Evolutionary conservation across 1,140 invertebrate species (phyloP).

Genomic region (roundworm (Caenorhabditis elegans)): WBcel235 BX284604.4:12550501-12551000

Average conservation of each 20-base stretch:
- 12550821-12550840: too few relatives aligned
- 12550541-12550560: constrained; percentile 31
- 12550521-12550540: constrained; percentile 20
- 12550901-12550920: background rate
- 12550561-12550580: background rate
- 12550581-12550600: background rate
- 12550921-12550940: background rate
- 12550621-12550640: constrained; percentile 38
- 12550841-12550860: background rate
- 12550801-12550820: too few relatives aligned
- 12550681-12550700: too few relatives aligned
- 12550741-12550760: background rate
- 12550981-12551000: background rate
- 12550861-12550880: background rate
- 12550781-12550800: too few relatives aligned
- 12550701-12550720: background rate
- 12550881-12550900: background rate
- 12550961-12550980: background rate
- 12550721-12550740: background rate
- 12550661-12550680: constrained; percentile 44
- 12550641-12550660: constrained; percentile 13
- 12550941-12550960: constrained; percentile 15
- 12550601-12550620: background rate
- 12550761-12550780: too few relatives aligned
- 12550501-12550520: background rate